Evolutionary conservation across 1,140 invertebrate species (phyloP).

Genomic region (Dendrolimus punctatus): DNA sequence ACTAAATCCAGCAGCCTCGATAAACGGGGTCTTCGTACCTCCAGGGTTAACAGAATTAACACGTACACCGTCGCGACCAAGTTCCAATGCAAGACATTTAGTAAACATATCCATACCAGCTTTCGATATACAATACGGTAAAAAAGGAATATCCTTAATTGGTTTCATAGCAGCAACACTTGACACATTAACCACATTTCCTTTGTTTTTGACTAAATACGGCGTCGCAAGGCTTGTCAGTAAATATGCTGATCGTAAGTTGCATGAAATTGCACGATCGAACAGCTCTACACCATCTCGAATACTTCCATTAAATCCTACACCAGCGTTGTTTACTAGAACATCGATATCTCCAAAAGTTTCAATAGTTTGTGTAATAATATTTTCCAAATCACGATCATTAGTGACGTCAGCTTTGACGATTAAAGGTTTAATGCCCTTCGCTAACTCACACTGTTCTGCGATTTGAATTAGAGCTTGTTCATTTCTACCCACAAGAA

Average conservation of each 20-base stretch:
- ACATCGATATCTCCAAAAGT: slow-evolving; percentile 76
- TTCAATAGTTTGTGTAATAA: slow-evolving; percentile 74
- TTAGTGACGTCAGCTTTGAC: slow-evolving; percentile 75
- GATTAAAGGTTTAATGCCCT: slow-evolving; percentile 33
- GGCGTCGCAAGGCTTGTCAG: slow-evolving; percentile 82
- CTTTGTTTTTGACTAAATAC: slow-evolving; percentile 78
- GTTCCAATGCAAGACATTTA: slow-evolving; percentile 76
- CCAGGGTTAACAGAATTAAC: slow-evolving; percentile 85
- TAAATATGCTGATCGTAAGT: slow-evolving; percentile 80
- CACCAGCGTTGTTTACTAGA: slow-evolving; percentile 84
- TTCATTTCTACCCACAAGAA: slow-evolving; percentile 80
- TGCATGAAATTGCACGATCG: slow-evolving; percentile 79
- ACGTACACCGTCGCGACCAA: slow-evolving; percentile 77
- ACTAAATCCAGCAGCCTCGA: slow-evolving; percentile 43
- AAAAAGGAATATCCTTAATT: slow-evolving; percentile 69
- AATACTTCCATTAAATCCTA: slow-evolving; percentile 73
- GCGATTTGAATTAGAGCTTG: slow-evolving; percentile 75
- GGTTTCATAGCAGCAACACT: slow-evolving; percentile 81
- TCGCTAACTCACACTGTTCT: slow-evolving; percentile 40
- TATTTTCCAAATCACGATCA: slow-evolving; percentile 74
- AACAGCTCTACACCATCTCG: slow-evolving; percentile 78
- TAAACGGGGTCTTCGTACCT: slow-evolving; percentile 79
- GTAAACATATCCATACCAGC: slow-evolving; percentile 86
- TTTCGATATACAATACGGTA: slow-evolving; percentile 85
- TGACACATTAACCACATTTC: slow-evolving; percentile 86